Percentiles rank a stretch among this genome's conserved stretches.
These are phyloP conservation scores for Reinhardtius hippoglossoides DNA, from an alignment of 2,113 vertebrate genomes.

Conservation along the genomic window DNA sequence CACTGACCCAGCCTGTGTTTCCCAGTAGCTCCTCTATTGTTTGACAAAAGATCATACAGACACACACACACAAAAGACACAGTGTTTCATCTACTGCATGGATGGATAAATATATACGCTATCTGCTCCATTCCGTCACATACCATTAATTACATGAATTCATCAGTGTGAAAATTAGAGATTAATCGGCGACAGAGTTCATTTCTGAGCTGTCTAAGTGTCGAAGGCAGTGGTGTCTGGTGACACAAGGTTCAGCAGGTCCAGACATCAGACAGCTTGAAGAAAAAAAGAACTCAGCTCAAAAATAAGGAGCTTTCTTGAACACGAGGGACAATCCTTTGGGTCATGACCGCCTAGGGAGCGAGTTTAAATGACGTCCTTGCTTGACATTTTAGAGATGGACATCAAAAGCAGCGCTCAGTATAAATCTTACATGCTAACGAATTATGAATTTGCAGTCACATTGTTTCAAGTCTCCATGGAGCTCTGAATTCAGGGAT, in stretches of 20 bases:
- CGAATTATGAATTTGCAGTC: background rate
- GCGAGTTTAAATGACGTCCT: slow-evolving; percentile 16
- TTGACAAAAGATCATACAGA: slow-evolving; percentile 13
- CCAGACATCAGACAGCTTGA: slow-evolving; percentile 27
- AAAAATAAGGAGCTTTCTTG: slow-evolving; percentile 73
- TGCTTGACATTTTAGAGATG: slow-evolving; percentile 14
- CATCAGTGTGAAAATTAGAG: slow-evolving; percentile 4
- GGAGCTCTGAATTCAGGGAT: background rate
- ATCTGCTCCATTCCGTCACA: slow-evolving; percentile 20
- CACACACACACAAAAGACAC: slow-evolving; percentile 16
- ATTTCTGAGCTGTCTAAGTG: slow-evolving; percentile 15
- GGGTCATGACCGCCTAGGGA: slow-evolving; percentile 38
- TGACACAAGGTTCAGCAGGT: slow-evolving; percentile 40
- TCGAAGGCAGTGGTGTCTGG: slow-evolving; percentile 18
- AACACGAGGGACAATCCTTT: slow-evolving; percentile 49
- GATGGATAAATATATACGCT: slow-evolving; percentile 3
- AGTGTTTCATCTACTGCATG: slow-evolving; percentile 39
- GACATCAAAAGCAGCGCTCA: background rate
- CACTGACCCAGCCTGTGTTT: slow-evolving; percentile 26
- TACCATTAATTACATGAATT: slow-evolving; percentile 13
- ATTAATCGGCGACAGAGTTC: slow-evolving; percentile 6
- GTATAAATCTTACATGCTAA: slow-evolving; percentile 6
- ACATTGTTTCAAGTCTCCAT: background rate
- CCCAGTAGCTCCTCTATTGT: slow-evolving; percentile 40
- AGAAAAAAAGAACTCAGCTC: slow-evolving; percentile 67